These are phyloP conservation scores for Sphecodes monilicornis DNA, from an alignment of 2,888 invertebrate species.

Conservation along the genomic window DNA sequence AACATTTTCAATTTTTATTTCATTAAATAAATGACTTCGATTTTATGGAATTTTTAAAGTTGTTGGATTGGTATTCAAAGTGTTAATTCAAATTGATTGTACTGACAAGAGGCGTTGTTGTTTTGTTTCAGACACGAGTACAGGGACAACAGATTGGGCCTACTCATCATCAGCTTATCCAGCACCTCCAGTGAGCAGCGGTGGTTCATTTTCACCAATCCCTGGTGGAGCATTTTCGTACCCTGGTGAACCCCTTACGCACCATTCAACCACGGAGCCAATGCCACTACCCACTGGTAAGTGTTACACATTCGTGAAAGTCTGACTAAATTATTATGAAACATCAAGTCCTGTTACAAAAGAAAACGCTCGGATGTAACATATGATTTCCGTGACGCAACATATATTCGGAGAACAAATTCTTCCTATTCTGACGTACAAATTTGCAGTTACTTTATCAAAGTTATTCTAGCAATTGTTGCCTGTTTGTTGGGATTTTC, in stretches of 20 bases:
- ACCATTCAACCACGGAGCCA: constrained; percentile 83
- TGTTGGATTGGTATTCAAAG: no score
- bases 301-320: neutral
- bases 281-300: constrained; percentile 82
- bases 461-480: neutral
- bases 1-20: no score
- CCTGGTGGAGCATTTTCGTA: constrained; percentile 83
- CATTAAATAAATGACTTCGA: no score
- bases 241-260: constrained; percentile 82
- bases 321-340: neutral
- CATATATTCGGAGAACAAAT: constrained; percentile 47
- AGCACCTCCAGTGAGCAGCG: constrained; percentile 79
- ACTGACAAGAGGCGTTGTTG: neutral
- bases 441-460: neutral
- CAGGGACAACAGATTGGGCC: constrained; percentile 80
- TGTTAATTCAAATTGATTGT: neutral
- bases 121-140: constrained; percentile 75
- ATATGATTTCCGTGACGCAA: constrained; percentile 35
- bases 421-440: constrained; percentile 35
- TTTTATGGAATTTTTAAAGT: no score
- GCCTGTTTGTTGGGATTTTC: neutral
- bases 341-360: neutral
- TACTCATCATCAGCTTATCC: constrained; percentile 81
- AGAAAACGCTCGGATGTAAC: constrained; percentile 5
- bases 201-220: constrained; percentile 82